Conservation (phyloP, 1,140 invertebrate genomes). For the Bombus affinis region DNA sequence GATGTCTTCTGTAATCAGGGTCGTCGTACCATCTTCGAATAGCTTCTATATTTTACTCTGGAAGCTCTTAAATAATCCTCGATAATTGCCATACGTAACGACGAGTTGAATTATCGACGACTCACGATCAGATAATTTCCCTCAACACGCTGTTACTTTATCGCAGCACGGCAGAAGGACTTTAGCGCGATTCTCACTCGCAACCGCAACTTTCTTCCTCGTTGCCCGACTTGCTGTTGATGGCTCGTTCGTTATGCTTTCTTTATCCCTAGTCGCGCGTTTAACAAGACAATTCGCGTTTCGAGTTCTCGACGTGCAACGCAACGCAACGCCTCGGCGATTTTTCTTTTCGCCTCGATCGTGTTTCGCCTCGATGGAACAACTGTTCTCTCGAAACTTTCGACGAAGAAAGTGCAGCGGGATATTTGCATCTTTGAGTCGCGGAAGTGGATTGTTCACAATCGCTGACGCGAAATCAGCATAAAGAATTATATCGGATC, state of each 20-base stretch:
- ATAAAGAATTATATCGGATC: background rate
- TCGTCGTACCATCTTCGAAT: background rate
- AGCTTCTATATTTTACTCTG: background rate
- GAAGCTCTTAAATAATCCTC: background rate
- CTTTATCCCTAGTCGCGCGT: constrained; percentile 19
- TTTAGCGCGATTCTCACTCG: constrained; percentile 11
- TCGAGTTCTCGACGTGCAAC: background rate
- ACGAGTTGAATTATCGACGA: background rate
- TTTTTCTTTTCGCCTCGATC: constrained; percentile 9
- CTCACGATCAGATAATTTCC: background rate
- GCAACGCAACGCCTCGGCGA: background rate
- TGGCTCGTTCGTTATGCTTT: constrained; percentile 35
- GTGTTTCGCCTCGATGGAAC: background rate
- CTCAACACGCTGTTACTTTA: background rate
- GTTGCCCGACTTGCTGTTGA: background rate
- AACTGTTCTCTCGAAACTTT: background rate
- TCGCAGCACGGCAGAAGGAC: background rate
- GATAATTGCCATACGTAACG: background rate
- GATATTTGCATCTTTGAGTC: background rate
- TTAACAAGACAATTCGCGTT: constrained; percentile 19
- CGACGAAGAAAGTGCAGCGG: constrained; percentile 2
- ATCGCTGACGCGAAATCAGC: background rate
- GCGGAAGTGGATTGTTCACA: background rate
- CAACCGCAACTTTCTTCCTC: constrained; percentile 15
- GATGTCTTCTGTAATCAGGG: background rate